Percentiles rank a stretch among this genome's conserved stretches.
phyloP scores from a whole-genome alignment of 2,113 vertebrate species.

The Xiphophorus couchianus region DNA sequence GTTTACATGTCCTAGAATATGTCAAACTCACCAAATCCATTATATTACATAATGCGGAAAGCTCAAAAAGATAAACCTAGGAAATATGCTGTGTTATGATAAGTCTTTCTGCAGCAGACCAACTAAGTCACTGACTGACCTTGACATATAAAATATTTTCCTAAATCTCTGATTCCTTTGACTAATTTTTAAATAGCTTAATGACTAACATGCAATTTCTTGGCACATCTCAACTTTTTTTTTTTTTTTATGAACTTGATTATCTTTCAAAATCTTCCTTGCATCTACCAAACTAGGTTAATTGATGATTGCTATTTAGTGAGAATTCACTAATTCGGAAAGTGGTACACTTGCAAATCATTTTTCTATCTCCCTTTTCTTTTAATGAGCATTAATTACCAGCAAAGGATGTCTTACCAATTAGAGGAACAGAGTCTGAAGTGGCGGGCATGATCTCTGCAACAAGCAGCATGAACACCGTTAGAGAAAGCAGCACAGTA shows the following conservation, averaged over 20 bases:
- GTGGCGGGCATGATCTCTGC: constrained; percentile 94
- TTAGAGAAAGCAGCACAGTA: constrained; percentile 91
- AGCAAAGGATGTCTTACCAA: constrained; percentile 77
- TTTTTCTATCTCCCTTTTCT: background rate
- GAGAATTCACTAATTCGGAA: background rate
- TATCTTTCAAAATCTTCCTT: background rate
- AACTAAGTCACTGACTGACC: too few relatives aligned
- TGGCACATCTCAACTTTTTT: too few relatives aligned
- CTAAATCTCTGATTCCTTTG: too few relatives aligned
- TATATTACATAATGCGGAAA: too few relatives aligned
- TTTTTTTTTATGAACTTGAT: too few relatives aligned
- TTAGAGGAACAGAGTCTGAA: constrained; percentile 91
- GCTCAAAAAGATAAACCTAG: too few relatives aligned
- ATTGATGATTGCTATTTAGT: background rate
- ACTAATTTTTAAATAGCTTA: too few relatives aligned
- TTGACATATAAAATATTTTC: too few relatives aligned
- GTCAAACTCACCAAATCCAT: too few relatives aligned
- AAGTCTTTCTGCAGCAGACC: too few relatives aligned
- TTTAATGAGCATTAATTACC: background rate
- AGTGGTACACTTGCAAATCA: background rate
- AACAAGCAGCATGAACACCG: constrained; percentile 92
- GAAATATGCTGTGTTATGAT: too few relatives aligned
- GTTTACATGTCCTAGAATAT: too few relatives aligned
- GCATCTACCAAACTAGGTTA: background rate
- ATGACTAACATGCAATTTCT: background rate